These are phyloP conservation scores for Lucinisca nassula DNA, from an alignment of 2,888 invertebrate species.

Conservation along the genomic window DNA sequence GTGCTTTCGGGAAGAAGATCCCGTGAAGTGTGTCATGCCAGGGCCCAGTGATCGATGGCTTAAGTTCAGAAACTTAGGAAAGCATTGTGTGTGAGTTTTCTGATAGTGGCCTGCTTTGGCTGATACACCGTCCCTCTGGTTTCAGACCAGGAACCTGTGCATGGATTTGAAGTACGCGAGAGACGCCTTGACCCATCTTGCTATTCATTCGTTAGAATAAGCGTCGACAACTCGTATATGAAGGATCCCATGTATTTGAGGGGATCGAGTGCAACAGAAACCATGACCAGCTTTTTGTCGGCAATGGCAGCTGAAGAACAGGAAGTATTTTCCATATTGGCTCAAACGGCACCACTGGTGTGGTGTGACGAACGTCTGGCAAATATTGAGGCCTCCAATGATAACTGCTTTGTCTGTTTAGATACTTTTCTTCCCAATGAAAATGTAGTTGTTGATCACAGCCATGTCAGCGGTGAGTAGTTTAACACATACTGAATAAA, in stretches of 20 bases:
- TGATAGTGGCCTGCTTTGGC: constrained; percentile 13
- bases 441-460: not conserved
- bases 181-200: not conserved
- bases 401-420: not conserved
- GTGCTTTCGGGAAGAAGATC: not conserved
- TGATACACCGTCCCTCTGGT: not conserved
- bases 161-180: constrained; percentile 1
- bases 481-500: too few species aligned
- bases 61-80: constrained; percentile 14
- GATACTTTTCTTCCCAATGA: constrained; percentile 5
- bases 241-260: not conserved
- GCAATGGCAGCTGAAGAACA: constrained; percentile 3
- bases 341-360: not conserved
- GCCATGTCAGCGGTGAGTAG: too few species aligned
- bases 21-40: constrained; percentile 14
- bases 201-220: not conserved
- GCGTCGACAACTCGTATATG: not conserved
- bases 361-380: constrained; percentile 10
- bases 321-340: not conserved
- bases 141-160: not conserved
- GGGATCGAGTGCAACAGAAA: not conserved
- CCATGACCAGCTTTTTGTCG: constrained; percentile 2
- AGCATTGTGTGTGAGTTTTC: constrained; percentile 11
- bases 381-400: constrained; percentile 16
- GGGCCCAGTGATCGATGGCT: not conserved